Percentiles rank a stretch among this genome's conserved stretches.
Conservation (phyloP, 2,113 vertebrate genomes). For the Marmota monax region DNA sequence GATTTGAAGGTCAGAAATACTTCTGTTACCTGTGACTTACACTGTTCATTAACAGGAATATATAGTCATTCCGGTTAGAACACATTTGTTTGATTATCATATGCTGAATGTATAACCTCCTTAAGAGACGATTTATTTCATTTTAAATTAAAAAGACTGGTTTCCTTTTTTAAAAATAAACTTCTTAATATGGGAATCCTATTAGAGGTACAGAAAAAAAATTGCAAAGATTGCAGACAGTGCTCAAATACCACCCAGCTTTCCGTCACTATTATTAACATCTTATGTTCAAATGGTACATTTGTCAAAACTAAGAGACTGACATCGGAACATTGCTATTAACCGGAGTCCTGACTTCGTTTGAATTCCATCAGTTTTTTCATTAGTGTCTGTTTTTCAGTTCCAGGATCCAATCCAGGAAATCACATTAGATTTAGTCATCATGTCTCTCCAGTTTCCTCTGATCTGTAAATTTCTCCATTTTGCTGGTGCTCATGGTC, state of each 20-base stretch:
- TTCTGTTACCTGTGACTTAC: slow-evolving; percentile 24
- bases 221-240: background rate
- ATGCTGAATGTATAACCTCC: background rate
- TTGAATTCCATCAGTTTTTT: background rate
- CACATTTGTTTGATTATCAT: slow-evolving; percentile 8
- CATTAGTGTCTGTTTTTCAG: background rate
- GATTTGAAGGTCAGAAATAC: slow-evolving; percentile 68
- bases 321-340: background rate
- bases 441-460: background rate
- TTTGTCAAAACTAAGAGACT: background rate
- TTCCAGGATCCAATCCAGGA: background rate
- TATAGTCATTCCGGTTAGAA: background rate
- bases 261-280: background rate
- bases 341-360: background rate
- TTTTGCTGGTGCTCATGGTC: background rate
- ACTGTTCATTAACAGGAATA: slow-evolving; percentile 29
- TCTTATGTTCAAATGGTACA: background rate
- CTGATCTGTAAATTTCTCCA: background rate
- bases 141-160: slow-evolving; percentile 11
- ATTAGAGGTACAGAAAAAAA: background rate
- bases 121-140: slow-evolving; percentile 7
- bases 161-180: background rate
- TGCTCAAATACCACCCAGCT: background rate
- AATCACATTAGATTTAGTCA: background rate
- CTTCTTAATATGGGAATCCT: background rate